Evolutionary conservation across 2,888 invertebrate species (phyloP), one percentile per base, ranked within the genome.

Genomic region (Gortyna flavago): DNA sequence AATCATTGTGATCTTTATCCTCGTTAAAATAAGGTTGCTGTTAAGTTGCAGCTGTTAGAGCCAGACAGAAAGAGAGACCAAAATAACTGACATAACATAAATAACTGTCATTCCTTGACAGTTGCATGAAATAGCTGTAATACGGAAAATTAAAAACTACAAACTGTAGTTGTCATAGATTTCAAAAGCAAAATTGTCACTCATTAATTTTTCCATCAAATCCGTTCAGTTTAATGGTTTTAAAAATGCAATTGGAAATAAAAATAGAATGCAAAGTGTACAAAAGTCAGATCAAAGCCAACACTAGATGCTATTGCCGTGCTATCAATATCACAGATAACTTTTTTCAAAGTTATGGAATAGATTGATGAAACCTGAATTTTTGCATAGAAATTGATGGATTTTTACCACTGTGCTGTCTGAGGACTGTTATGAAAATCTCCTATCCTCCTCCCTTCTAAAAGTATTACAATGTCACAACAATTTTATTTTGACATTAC

Each of bases 311-410:
- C n/a, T 83, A 73, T 83, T 71, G 59, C 71, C 13, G 68, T 18
- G 54, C 74, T 72, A 85, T 84, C 57, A 81, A 77, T 81, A 75
- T 71, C 66, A 72, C 68, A 32, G 35, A 73, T 57, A 65, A 38
- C 32, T 61, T 57, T 81, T 72, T 61, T 76, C 32, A 59, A 64
- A 77, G 77, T 72, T 59, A 70, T 77, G 64, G 48, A 72, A 73
- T 70, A 64, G 57, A 73, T 78, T 57, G 38, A 41, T 29, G 21
- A 61, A 75, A 70, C 69, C 74, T 75, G 70, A 77, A 48, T 67
- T 77, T 85, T 72, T 83, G 83, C 70, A 77, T 75, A 66, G 51
- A 77, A 69, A 84, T 78, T 67, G 78, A 44, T 13, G 5, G 54
- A 71, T 61, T 85, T 80, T 64, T 8, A 51, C 35, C 62, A 64